Base-by-base conservation (phyloP, 1,140 invertebrate species). In the Drosophila ananassae region DNA sequence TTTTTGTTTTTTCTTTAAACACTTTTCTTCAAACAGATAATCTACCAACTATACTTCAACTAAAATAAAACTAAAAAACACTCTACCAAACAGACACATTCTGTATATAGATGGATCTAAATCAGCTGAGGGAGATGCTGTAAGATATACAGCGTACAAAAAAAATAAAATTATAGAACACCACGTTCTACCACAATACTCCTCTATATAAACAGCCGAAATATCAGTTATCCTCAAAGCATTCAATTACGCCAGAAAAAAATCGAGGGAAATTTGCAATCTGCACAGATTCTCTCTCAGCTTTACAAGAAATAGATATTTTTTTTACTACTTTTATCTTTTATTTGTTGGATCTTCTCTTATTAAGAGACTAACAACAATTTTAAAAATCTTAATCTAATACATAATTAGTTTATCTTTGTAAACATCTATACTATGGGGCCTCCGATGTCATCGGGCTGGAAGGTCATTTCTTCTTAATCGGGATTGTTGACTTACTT, bases 221-320 rank as follows among this genome's bases (percentile, higher is more conserved):
- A 37, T 37, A 37, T 9, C 34, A 8, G 34, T 9, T 3, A 12
- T 37, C 6, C 34, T 37, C 1, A 10, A 6, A 2, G 39, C 54
- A 46, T 56, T 37, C 39, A 17, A 22, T n/a, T 51, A 51, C 12
- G 48, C 48, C 48, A 51, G 28, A 13, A 30, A 22, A 30, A 1
- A 12, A 8, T n/a, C 34, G 24, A 51, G 48, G 24, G 28, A 32
- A 51, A 37, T 37, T 37, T 37, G 34, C 34, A 9, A 37, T 37
- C 1, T 51, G 48, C 5, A 28, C 48, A 6, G 48, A 28, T 24
- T 51, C 48, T 6, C 25, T 28, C 0, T 51, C 25, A 25, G 22
- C 48, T 8, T 9, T n/a, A 28, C 9, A 4, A 30, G 48, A 24
- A 3, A 3, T 51, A n/a, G 12, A 8, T n/a, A n/a, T n/a, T n/a